Conservation (phyloP, 2,113 vertebrate genomes). For the Malurus melanocephalus region DNA sequence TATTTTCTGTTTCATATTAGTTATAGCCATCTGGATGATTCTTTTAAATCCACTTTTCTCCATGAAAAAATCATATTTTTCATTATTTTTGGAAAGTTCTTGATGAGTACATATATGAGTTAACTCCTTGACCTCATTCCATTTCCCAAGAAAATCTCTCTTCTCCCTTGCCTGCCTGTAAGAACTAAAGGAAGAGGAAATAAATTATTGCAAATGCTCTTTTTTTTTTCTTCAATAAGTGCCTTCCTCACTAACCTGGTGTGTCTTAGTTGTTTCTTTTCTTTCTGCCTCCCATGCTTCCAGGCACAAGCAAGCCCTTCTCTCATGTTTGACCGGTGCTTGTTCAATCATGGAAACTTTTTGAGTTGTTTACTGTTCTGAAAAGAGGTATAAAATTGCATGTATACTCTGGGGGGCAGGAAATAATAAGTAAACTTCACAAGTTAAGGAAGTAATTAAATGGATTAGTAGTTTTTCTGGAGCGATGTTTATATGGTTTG, state of each 20-base stretch:
- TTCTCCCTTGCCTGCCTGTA: slow-evolving; percentile 15
- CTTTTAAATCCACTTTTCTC: neutral
- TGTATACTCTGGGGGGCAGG: slow-evolving; percentile 12
- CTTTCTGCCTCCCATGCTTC: neutral
- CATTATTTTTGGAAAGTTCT: neutral
- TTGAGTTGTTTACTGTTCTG: slow-evolving; percentile 1
- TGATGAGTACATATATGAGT: neutral
- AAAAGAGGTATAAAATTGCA: slow-evolving; percentile 1
- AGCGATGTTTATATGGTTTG: slow-evolving; percentile 14
- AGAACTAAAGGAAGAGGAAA: slow-evolving; percentile 20
- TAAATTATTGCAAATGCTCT: neutral
- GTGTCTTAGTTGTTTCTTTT: slow-evolving; percentile 27
- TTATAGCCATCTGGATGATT: neutral
- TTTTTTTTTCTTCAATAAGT: slow-evolving; percentile 22
- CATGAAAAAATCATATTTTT: neutral
- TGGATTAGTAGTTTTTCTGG: neutral
- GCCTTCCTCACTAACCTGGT: slow-evolving; percentile 17
- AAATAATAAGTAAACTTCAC: slow-evolving; percentile 43
- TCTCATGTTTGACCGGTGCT: neutral
- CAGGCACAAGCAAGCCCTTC: neutral
- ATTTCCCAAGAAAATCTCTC: neutral
- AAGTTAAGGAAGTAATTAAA: slow-evolving; percentile 44
- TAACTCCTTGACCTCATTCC: slow-evolving; percentile 43
- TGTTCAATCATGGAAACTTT: neutral
- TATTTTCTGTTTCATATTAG: neutral